Evolutionary conservation across 1,140 invertebrate genomes (phyloP).

Genomic region (Drosophila navojoa): DNA sequence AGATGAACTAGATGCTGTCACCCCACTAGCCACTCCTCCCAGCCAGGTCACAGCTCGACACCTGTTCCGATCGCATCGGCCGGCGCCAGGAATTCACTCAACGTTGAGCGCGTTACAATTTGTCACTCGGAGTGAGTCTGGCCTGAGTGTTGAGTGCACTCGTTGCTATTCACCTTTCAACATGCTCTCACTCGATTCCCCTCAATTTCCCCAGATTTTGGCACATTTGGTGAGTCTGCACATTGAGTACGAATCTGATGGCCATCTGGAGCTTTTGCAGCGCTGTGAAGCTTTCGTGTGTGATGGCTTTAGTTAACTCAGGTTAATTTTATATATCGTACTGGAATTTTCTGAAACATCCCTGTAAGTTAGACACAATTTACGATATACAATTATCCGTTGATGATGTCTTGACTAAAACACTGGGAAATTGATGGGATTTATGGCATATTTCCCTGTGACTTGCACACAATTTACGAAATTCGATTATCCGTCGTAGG

Average conservation of each 20-base stretch:
- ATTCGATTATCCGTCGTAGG: not conserved
- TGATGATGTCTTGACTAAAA: no score
- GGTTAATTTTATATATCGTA: not conserved
- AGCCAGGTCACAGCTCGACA: not conserved
- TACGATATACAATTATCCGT: constrained; percentile 10
- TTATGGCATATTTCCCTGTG: no score
- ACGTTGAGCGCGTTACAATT: not conserved
- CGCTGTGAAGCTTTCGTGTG: not conserved
- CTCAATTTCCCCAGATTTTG: not conserved
- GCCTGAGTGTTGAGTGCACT: not conserved
- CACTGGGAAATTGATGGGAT: not conserved
- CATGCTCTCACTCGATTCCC: not conserved
- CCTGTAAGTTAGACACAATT: not conserved
- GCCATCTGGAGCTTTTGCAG: not conserved
- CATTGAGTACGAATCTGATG: not conserved
- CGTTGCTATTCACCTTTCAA: not conserved
- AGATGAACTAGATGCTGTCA: no score
- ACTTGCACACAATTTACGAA: not conserved
- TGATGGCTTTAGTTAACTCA: not conserved
- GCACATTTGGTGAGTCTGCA: constrained; percentile 16
- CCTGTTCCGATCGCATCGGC: not conserved
- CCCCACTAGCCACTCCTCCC: not conserved
- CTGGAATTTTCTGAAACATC: constrained; percentile 9
- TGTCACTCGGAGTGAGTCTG: not conserved
- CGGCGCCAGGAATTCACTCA: not conserved